phyloP scores from a whole-genome alignment of 2,113 vertebrate genomes.

The Cardinalis cardinalis region DNA sequence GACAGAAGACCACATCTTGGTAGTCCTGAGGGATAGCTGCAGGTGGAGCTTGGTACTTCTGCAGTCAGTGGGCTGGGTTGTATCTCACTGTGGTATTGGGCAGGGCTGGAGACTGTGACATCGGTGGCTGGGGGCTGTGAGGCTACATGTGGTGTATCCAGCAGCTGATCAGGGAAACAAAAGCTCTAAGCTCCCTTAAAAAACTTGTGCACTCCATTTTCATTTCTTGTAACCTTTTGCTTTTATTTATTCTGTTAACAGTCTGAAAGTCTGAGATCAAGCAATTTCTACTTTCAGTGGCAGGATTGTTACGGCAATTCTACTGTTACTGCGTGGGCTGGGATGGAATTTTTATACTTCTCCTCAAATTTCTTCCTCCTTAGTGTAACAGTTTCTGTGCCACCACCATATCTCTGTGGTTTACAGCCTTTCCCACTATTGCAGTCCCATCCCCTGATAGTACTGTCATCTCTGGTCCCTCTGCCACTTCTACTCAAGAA shows the following conservation, averaged over 20 bases:
- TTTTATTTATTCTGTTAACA: neutral
- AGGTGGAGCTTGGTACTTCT: neutral
- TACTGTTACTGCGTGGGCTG: neutral
- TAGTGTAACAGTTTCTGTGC: neutral
- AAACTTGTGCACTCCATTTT: neutral
- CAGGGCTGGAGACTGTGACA: neutral
- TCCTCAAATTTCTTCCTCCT: conserved; percentile 29
- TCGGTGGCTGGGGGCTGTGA: accelerated
- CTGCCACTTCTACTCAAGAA: neutral
- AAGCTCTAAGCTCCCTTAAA: neutral
- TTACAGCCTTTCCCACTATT: conserved; percentile 1
- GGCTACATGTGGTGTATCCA: neutral
- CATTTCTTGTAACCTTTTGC: neutral
- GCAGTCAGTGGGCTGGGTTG: neutral
- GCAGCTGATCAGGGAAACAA: neutral
- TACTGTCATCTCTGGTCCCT: neutral
- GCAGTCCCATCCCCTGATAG: neutral
- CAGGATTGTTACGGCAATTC: neutral
- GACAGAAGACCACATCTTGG: neutral
- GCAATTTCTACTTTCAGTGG: neutral
- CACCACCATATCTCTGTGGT: neutral
- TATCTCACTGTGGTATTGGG: neutral
- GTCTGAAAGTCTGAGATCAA: neutral
- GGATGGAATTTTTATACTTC: neutral
- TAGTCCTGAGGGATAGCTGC: neutral